Evolutionary conservation across 2,888 invertebrate genomes (phyloP), one percentile per base, ranked within the genome.

Genomic region (Macrophya alboannulata): DNA sequence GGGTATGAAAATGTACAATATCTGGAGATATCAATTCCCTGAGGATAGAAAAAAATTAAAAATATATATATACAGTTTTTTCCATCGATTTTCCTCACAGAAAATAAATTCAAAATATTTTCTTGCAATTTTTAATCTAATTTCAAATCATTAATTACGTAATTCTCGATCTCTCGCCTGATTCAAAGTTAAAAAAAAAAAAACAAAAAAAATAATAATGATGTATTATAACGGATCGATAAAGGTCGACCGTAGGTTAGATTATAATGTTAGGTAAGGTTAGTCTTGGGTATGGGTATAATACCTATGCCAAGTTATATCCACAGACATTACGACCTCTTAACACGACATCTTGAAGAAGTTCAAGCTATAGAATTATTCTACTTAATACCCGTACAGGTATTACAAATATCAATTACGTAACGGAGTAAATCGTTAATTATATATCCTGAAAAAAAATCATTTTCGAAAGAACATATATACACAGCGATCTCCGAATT

Each of bases 281-380:
- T 37, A 77, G 77, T 48, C 77, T 37, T 21, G 17, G 51, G 9
- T 77, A 77, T 77, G 51, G 37, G 31, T 37, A 12, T 68, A 17
- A 17, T 17, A 77, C 37, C 77, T 37, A 77, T 10, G 8, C 51
- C 25, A 48, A 12, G 51, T 55, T 77, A 77, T 77, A 77, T 5
- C 77, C 55, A 55, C 51, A 55, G 77, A 77, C 37, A 77, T 85
- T 81, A 85, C 68, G 79, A 40, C 55, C 45, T 25, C 48, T 37
- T 21, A 79, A 51, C 85, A 85, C 79, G 85, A 43, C 68, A 85
- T 68, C 85, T 81, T 65, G 17, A 85, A 40, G 85, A 77, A n/a
- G 51, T 45, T 68, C 48, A n/a, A n/a, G 17, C 21, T 15, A 37
- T 31, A 51, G 37, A 62, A 79, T 79, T 79, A 62, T 55, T 40